These are phyloP conservation scores for Nilaparvata lugens DNA, from an alignment of 1,140 invertebrate genomes.

Conservation along the genomic window DNA sequence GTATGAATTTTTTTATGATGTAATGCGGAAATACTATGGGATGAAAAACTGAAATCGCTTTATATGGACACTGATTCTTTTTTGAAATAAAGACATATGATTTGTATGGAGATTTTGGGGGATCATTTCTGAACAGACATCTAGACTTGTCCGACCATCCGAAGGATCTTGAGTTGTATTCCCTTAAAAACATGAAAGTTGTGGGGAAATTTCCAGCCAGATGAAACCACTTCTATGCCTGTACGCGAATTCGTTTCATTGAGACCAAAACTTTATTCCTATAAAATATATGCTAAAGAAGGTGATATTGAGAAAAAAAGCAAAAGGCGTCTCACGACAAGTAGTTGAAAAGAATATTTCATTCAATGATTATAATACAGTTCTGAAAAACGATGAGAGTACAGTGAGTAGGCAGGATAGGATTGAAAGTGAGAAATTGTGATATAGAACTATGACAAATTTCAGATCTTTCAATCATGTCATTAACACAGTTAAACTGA, in stretches of 20 bases:
- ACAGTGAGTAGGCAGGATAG: neutral
- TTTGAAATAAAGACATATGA: conserved; percentile 28
- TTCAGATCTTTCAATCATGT: conserved; percentile 17
- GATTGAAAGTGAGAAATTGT: no score
- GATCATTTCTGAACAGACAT: neutral
- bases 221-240: conserved; percentile 36
- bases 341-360: conserved; percentile 19
- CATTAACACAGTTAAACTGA: conserved; percentile 13
- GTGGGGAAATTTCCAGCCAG: conserved; percentile 41
- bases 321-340: conserved; percentile 26
- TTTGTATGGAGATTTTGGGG: conserved; percentile 19
- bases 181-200: conserved; percentile 35
- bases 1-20: conserved; percentile 23
- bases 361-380: conserved; percentile 16
- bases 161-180: conserved; percentile 13
- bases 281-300: conserved; percentile 21
- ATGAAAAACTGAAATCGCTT: conserved; percentile 24
- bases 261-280: conserved; percentile 36
- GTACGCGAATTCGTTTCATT: conserved; percentile 36
- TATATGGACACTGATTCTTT: conserved; percentile 36
- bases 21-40: conserved; percentile 8
- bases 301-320: conserved; percentile 18
- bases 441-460: neutral
- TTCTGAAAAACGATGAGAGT: conserved; percentile 12
- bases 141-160: conserved; percentile 24